Percentiles rank a stretch among this genome's conserved stretches.
Evolutionary conservation across 1,140 invertebrate genomes (phyloP).

Genomic region (Temnothorax longispinosus): DNA sequence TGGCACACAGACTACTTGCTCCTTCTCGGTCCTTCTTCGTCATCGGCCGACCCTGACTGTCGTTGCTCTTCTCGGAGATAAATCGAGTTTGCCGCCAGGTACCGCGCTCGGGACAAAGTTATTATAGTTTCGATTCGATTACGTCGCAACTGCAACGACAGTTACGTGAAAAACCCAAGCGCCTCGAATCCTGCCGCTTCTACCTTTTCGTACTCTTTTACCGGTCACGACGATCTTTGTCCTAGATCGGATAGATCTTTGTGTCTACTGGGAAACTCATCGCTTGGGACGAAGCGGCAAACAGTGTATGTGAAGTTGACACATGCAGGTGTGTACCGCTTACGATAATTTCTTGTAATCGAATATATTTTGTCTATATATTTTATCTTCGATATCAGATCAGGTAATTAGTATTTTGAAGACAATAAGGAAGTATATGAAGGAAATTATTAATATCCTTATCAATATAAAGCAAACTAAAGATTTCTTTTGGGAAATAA

Average conservation of each 20-base stretch:
- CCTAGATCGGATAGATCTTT: constrained; percentile 21
- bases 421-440: neutral
- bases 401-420: neutral
- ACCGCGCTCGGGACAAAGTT: constrained; percentile 61
- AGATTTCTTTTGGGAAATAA: neutral
- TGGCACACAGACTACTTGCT: neutral
- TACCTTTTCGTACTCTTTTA: constrained; percentile 46
- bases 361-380: neutral
- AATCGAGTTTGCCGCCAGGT: constrained; percentile 64
- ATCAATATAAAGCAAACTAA: neutral
- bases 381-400: neutral
- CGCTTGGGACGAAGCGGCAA: neutral
- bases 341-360: neutral
- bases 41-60: constrained; percentile 42
- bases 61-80: constrained; percentile 49
- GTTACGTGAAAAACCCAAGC: constrained; percentile 50
- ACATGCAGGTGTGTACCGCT: neutral
- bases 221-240: constrained; percentile 30
- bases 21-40: constrained; percentile 38
- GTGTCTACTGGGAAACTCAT: neutral
- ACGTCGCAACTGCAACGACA: constrained; percentile 60
- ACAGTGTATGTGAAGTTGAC: neutral
- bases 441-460: neutral
- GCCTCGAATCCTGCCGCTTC: constrained; percentile 26
- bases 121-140: constrained; percentile 68